These are phyloP conservation scores for Apodemus agrarius DNA, from an alignment of 2,797 vertebrate genomes.

Conservation along the genomic window DNA sequence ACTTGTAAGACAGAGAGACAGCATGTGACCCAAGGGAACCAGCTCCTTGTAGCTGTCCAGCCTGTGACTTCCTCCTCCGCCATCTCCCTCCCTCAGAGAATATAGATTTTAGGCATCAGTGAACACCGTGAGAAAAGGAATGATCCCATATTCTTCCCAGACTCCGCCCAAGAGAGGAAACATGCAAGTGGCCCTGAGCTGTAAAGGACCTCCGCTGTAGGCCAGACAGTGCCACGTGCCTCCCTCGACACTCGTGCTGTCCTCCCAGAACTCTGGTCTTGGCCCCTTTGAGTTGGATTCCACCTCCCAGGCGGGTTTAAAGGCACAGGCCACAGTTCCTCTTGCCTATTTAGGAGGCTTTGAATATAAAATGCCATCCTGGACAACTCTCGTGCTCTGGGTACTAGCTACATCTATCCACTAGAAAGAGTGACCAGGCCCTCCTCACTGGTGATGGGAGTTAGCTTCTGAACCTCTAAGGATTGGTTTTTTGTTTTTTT, in stretches of 20 bases:
- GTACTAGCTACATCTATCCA: background rate
- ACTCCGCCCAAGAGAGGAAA: background rate
- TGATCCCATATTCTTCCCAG: background rate
- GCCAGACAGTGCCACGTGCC: fast-evolving
- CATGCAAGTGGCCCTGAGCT: background rate
- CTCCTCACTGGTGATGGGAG: background rate
- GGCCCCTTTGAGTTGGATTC: background rate
- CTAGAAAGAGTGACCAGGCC: background rate
- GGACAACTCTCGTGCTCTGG: background rate
- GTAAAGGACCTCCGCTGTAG: background rate
- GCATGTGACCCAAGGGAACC: background rate
- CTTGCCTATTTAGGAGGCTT: background rate
- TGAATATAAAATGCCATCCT: background rate
- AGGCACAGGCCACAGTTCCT: background rate
- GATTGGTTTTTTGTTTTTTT: background rate
- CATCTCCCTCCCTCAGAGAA: background rate
- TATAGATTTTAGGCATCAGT: background rate
- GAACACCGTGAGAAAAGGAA: background rate
- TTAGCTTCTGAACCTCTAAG: background rate
- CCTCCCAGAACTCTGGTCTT: background rate
- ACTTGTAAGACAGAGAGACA: conserved; percentile 10
- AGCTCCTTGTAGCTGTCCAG: background rate
- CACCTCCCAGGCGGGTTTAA: background rate
- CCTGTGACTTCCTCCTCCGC: background rate
- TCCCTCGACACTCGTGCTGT: fast-evolving